Percentiles rank a stretch among this genome's conserved stretches.
Evolutionary conservation across 2,888 invertebrate genomes (phyloP).

Genomic region (Troilus luridus): DNA sequence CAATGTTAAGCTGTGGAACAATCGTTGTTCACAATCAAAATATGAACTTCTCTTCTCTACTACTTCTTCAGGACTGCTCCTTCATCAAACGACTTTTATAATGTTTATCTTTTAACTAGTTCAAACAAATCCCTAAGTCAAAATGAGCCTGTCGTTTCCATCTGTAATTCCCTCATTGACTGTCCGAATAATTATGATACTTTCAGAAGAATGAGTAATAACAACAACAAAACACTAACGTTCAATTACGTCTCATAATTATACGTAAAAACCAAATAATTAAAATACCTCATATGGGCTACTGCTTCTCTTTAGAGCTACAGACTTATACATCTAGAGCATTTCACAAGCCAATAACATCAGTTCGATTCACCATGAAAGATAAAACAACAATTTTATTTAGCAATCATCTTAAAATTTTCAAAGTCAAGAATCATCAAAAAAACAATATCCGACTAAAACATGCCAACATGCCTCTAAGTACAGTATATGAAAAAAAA

Average conservation of each 20-base stretch:
- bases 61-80: too few species aligned
- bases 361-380: slow-evolving; percentile 48
- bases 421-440: slow-evolving; percentile 35
- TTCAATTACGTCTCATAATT: background rate
- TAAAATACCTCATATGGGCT: slow-evolving; percentile 58
- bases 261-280: slow-evolving; percentile 35
- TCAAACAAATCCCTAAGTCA: too few species aligned
- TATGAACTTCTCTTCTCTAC: too few species aligned
- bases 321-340: slow-evolving; percentile 57
- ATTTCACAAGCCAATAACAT: slow-evolving; percentile 58
- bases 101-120: too few species aligned
- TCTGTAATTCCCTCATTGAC: too few species aligned
- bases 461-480: slow-evolving; percentile 26
- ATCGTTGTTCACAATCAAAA: too few species aligned
- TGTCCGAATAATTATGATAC: background rate
- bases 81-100: too few species aligned
- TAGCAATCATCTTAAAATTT: slow-evolving; percentile 23
- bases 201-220: background rate
- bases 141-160: too few species aligned
- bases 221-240: slow-evolving; percentile 23
- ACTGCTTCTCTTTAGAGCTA: slow-evolving; percentile 59
- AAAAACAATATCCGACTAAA: slow-evolving; percentile 45
- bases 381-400: slow-evolving; percentile 25
- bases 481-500: background rate
- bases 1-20: too few species aligned